Evolutionary conservation across 2,888 invertebrate species (phyloP).

Genomic region (Galerucella pusilla): DNA sequence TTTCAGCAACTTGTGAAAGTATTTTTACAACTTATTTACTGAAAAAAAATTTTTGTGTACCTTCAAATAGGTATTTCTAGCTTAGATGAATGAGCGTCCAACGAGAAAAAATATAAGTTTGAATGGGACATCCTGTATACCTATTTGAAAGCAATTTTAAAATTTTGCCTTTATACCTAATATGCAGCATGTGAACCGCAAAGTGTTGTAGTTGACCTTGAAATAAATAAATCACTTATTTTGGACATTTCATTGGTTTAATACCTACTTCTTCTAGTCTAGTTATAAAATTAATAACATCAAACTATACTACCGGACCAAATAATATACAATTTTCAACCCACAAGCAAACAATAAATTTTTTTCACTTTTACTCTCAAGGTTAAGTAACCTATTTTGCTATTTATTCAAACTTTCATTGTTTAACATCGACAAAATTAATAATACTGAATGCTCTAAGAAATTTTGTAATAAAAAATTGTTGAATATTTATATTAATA

Average conservation of each 20-base stretch:
- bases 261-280: not conserved
- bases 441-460: not conserved
- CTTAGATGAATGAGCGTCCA: no score
- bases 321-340: not conserved
- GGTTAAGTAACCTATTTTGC: not conserved
- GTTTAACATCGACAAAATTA: not conserved
- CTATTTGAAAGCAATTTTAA: no score
- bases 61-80: no score
- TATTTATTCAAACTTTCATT: conserved; percentile 1
- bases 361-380: conserved; percentile 2
- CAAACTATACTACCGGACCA: not conserved
- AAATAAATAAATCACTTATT: not conserved
- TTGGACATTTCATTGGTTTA: not conserved
- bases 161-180: not conserved
- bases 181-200: not conserved
- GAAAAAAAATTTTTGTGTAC: no score
- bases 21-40: no score
- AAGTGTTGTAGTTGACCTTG: not conserved
- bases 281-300: no score
- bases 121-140: no score
- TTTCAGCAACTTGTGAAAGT: no score
- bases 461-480: not conserved
- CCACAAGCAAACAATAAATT: not conserved
- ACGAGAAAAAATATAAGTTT: no score
- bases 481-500: not conserved